Conservation (phyloP, 92 coral and sea anemone genomes). For the Epizoanthus stellaris region DNA sequence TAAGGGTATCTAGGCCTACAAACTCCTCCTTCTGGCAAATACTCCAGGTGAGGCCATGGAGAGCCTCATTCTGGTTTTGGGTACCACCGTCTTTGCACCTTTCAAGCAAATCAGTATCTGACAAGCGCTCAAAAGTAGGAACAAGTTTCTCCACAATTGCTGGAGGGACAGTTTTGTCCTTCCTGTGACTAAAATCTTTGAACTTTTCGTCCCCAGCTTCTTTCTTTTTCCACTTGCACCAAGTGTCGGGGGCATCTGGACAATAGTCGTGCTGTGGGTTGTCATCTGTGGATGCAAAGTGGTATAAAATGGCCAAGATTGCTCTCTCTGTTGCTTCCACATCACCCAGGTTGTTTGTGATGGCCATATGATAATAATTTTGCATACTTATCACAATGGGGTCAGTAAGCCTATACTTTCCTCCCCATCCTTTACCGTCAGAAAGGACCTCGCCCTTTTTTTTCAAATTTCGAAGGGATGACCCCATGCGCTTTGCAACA, state of each 20-base stretch:
- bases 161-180: constrained; percentile 1
- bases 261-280: constrained; percentile 30
- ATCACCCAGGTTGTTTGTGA: constrained; percentile 19
- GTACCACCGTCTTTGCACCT: constrained; percentile 21
- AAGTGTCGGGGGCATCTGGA: constrained; percentile 15
- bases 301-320: constrained; percentile 4
- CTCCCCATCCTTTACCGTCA: constrained; percentile 39
- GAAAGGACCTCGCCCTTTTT: constrained; percentile 11
- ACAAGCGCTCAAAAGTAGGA: constrained; percentile 23
- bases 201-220: constrained; percentile 8
- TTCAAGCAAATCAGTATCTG: constrained; percentile 12
- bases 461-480: constrained; percentile 9
- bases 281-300: constrained; percentile 23
- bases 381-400: constrained; percentile 10
- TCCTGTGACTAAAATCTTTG: not conserved
- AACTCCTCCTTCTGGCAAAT: constrained; percentile 10
- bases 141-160: constrained; percentile 18
- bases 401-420: not conserved
- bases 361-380: constrained; percentile 14
- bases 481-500: constrained; percentile 22
- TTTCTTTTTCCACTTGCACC: constrained; percentile 23
- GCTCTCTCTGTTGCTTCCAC: not conserved
- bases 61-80: constrained; percentile 34
- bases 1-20: not conserved
- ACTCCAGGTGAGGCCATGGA: constrained; percentile 36